Evolutionary conservation across 53 echinoderm and acorn worm genomes (phyloP).

Genomic region (Holothuria scabra): DNA sequence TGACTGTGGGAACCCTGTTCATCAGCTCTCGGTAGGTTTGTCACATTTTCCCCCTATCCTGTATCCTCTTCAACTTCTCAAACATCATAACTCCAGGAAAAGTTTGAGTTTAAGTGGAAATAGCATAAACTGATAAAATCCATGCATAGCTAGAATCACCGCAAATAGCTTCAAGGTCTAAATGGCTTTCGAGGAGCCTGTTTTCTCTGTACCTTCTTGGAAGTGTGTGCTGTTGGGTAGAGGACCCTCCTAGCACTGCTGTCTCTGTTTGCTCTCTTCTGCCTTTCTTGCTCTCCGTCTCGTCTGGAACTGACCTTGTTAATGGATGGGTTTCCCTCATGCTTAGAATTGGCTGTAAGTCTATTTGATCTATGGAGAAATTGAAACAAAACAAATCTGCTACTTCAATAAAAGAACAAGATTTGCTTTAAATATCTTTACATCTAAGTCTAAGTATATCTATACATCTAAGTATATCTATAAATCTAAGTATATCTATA

Average conservation of each 20-base stretch:
- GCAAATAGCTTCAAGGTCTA: not conserved
- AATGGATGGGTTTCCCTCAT: not conserved
- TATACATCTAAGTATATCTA: too few relatives aligned
- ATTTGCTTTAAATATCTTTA: too few relatives aligned
- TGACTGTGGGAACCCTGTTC: too few relatives aligned
- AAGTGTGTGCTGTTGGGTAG: not conserved
- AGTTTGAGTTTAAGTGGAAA: too few relatives aligned
- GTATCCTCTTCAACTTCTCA: too few relatives aligned
- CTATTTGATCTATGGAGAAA: not conserved
- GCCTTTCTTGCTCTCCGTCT: not conserved
- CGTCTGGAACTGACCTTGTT: not conserved
- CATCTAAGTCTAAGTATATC: too few relatives aligned
- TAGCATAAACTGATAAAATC: not conserved
- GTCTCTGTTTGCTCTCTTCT: not conserved
- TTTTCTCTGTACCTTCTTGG: conserved; percentile 7
- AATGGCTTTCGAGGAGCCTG: conserved; percentile 20
- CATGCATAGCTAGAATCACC: too few relatives aligned
- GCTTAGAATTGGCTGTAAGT: not conserved
- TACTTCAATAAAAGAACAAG: too few relatives aligned
- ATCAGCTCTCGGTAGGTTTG: too few relatives aligned
- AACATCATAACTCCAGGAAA: too few relatives aligned
- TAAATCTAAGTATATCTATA: too few relatives aligned
- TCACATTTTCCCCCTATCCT: too few relatives aligned
- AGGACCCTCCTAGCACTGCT: conserved; percentile 28
- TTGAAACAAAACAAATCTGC: not conserved